These are phyloP conservation scores for Cheilosia vernalis DNA, from an alignment of 2,888 invertebrate species.

Conservation along the genomic window DNA sequence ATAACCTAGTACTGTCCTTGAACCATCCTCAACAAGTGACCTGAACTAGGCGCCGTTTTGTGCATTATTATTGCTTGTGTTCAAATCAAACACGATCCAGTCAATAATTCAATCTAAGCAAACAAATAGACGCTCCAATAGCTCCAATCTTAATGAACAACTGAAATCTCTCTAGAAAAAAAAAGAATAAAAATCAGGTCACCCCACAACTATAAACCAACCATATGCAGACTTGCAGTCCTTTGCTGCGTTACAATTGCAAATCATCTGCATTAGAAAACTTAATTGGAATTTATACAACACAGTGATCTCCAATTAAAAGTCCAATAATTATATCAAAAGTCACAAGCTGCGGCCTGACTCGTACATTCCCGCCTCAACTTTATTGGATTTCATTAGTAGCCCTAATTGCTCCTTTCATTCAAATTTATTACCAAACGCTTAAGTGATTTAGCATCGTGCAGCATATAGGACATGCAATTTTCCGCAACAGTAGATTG, in stretches of 20 bases:
- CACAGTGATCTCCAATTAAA: conserved; percentile 26
- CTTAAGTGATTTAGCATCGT: conserved; percentile 69
- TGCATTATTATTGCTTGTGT: too few species aligned
- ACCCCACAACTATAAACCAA: conserved; percentile 10
- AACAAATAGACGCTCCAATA: neutral
- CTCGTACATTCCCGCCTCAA: conserved; percentile 44
- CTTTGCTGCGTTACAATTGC: conserved; percentile 23
- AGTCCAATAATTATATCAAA: conserved; percentile 52
- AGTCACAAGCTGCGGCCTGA: conserved; percentile 46
- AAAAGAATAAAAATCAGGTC: conserved; percentile 2
- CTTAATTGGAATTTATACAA: conserved; percentile 67
- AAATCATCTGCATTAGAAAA: conserved; percentile 8
- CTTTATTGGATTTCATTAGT: conserved; percentile 74
- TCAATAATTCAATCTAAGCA: too few species aligned
- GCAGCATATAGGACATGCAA: conserved; percentile 50
- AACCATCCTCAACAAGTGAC: too few species aligned
- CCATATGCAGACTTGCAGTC: neutral
- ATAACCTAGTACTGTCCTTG: too few species aligned
- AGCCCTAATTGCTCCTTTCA: conserved; percentile 72
- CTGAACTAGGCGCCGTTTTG: too few species aligned
- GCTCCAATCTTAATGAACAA: conserved; percentile 12
- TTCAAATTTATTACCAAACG: conserved; percentile 72
- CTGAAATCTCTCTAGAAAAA: neutral
- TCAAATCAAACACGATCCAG: too few species aligned
- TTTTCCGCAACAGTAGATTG: conserved; percentile 64